Evolutionary conservation across 2,888 invertebrate species (phyloP).

Genomic region (Pammene fasciana): DNA sequence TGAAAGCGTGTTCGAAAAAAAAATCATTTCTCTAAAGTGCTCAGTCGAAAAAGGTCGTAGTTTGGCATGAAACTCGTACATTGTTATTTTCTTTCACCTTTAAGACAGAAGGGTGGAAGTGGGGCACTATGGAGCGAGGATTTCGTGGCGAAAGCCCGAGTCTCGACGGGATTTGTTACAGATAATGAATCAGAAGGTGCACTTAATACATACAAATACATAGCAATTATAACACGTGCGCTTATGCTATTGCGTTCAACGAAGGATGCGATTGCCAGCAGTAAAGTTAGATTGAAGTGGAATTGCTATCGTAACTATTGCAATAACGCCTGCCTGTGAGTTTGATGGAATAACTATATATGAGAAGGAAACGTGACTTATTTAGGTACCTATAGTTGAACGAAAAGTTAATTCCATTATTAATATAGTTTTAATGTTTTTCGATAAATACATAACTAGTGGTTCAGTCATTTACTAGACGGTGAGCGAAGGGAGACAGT

Average conservation of each 20-base stretch:
- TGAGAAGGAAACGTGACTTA: background rate
- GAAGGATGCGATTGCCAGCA: background rate
- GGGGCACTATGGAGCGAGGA: constrained; percentile 30
- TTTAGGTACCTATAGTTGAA: too few species aligned
- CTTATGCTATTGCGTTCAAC: background rate
- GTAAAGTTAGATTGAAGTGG: background rate
- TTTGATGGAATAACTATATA: background rate
- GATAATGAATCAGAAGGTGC: constrained; percentile 2
- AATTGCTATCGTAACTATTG: constrained; percentile 4
- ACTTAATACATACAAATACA: background rate
- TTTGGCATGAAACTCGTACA: background rate
- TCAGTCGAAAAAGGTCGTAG: background rate
- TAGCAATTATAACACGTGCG: background rate
- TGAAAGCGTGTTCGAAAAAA: too few species aligned
- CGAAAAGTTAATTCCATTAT: too few species aligned
- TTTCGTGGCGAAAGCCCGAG: constrained; percentile 18
- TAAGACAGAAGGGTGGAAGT: background rate
- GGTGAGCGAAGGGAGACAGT: too few species aligned
- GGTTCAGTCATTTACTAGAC: too few species aligned
- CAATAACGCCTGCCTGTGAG: background rate
- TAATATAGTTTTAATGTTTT: too few species aligned
- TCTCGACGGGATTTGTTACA: constrained; percentile 15
- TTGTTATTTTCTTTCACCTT: constrained; percentile 7
- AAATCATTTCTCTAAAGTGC: background rate
- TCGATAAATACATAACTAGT: too few species aligned